These are phyloP conservation scores for Heliconius hermathena DNA, from an alignment of 1,140 invertebrate species.

Conservation along the genomic window DNA sequence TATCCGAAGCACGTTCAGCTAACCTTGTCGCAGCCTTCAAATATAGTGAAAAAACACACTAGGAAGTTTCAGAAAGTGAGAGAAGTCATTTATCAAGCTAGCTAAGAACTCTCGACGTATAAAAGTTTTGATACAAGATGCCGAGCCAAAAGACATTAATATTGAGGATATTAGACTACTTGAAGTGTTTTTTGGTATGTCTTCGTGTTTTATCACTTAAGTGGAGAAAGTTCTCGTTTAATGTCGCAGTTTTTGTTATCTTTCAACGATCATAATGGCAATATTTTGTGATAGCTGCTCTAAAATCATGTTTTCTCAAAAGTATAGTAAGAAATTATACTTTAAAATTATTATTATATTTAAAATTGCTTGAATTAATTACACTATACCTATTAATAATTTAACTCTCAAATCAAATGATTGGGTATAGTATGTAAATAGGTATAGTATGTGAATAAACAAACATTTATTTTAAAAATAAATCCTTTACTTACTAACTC, in stretches of 20 bases:
- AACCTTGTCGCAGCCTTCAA: conserved; percentile 54
- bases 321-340: no score
- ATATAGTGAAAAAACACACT: conserved; percentile 57
- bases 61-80: conserved; percentile 71
- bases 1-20: conserved; percentile 60
- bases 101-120: conserved; percentile 78
- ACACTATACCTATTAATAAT: no score
- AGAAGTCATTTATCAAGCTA: conserved; percentile 79
- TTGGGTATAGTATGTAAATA: no score
- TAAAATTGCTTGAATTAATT: no score
- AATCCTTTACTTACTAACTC: conserved; percentile 55
- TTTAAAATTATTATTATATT: neutral
- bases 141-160: conserved; percentile 77
- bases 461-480: neutral
- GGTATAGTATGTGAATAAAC: neutral
- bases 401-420: no score
- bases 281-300: conserved; percentile 7
- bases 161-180: conserved; percentile 76
- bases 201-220: conserved; percentile 77
- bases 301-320: neutral
- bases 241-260: conserved; percentile 40
- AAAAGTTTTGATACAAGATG: conserved; percentile 79
- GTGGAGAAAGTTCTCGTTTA: conserved; percentile 43
- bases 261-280: conserved; percentile 23
- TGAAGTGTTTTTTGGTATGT: conserved; percentile 71